phyloP scores from a whole-genome alignment of 2,113 vertebrate genomes.

The Siphamia tubifer region DNA sequence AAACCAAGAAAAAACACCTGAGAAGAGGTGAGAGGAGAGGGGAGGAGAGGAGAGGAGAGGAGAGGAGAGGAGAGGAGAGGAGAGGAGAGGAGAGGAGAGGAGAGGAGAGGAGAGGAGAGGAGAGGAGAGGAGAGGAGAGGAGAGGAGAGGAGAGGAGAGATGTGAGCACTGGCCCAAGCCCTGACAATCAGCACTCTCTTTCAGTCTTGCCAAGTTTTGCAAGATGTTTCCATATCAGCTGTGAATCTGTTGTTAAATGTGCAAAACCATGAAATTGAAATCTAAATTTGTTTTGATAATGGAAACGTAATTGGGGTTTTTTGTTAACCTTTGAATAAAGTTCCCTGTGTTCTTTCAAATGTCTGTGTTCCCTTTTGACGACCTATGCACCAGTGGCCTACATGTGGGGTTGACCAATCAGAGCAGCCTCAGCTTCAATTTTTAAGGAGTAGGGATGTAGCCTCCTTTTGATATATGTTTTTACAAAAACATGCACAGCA shows the following conservation, averaged over 20 bases:
- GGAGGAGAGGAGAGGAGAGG: not conserved
- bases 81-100: constrained; percentile 49
- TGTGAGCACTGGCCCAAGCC: not conserved
- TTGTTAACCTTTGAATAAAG: constrained; percentile 1
- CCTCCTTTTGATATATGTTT: no score
- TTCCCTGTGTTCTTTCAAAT: no score
- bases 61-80: not conserved
- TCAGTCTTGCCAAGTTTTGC: constrained; percentile 24
- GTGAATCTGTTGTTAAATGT: constrained; percentile 9
- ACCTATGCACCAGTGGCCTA: no score
- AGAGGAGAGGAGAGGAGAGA: not conserved
- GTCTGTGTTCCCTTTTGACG: no score
- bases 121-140: constrained; percentile 58
- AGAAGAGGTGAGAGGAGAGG: constrained; percentile 86
- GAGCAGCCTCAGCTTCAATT: no score
- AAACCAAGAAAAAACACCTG: constrained; percentile 96
- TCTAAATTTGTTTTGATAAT: not conserved
- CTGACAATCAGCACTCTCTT: constrained; percentile 12
- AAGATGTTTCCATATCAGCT: constrained; percentile 4
- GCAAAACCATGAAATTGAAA: constrained; percentile 6
- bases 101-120: constrained; percentile 79
- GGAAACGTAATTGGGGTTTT: not conserved
- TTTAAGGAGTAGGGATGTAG: no score
- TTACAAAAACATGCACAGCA: no score
- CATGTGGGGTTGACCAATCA: no score